These are phyloP conservation scores for Esox lucius DNA, from an alignment of 2,797 vertebrate genomes.

Conservation along the genomic window DNA sequence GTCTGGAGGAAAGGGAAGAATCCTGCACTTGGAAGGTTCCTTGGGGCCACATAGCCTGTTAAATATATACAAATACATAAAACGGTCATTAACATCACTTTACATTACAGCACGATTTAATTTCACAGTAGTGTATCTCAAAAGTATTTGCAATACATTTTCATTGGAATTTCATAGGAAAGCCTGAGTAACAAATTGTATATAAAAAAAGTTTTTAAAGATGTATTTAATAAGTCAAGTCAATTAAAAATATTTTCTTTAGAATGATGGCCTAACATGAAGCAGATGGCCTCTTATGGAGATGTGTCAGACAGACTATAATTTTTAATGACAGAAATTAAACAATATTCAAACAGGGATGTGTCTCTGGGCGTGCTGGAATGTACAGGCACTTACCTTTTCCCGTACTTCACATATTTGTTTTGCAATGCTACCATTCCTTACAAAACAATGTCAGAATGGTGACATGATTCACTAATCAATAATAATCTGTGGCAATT, in stretches of 20 bases:
- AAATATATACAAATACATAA: constrained; percentile 12
- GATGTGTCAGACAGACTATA: too few species aligned
- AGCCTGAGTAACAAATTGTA: neutral
- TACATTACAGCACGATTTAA: neutral
- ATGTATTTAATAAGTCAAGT: neutral
- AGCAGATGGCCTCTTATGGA: too few species aligned
- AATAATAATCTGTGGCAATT: neutral
- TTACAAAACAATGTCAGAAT: neutral
- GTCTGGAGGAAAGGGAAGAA: constrained; percentile 83
- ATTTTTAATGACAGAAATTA: too few species aligned
- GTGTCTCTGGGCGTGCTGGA: too few species aligned
- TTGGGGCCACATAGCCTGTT: constrained; percentile 74
- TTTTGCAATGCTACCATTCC: neutral
- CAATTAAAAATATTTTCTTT: too few species aligned
- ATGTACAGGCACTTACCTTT: neutral
- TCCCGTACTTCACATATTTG: neutral
- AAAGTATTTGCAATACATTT: neutral
- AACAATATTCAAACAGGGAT: too few species aligned
- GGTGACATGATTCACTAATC: constrained; percentile 11
- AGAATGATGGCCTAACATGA: too few species aligned
- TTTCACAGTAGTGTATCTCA: neutral
- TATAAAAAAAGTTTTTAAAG: too few species aligned
- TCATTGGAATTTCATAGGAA: neutral
- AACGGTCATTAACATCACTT: neutral
- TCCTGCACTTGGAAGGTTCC: constrained; percentile 78